Evolutionary conservation across 2,888 invertebrate species (phyloP).

Genomic region (Deilephila porcellus): DNA sequence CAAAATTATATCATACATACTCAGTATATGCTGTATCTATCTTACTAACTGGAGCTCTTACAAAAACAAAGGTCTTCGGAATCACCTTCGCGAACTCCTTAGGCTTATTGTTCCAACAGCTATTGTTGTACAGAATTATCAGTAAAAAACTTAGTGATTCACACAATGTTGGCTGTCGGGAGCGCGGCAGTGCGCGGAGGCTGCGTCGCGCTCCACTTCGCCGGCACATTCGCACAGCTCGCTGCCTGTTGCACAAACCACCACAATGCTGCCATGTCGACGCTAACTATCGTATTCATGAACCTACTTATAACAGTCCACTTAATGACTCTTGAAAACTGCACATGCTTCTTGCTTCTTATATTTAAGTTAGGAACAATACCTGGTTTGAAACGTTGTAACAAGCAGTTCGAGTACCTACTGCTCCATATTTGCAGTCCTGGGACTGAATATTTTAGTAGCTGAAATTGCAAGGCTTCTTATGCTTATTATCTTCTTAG

Average conservation of each 20-base stretch:
- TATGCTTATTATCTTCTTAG: no score
- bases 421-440: not conserved
- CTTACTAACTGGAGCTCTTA: no score
- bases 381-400: not conserved
- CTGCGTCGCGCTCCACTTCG: slow-evolving; percentile 70
- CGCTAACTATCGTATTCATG: slow-evolving; percentile 22
- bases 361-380: not conserved
- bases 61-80: no score
- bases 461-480: no score
- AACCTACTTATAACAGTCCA: slow-evolving; percentile 20
- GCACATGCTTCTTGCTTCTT: not conserved
- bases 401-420: not conserved
- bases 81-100: no score
- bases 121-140: not conserved
- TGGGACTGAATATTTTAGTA: no score
- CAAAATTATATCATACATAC: no score
- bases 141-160: not conserved
- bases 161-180: slow-evolving; percentile 14
- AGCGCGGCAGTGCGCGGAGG: slow-evolving; percentile 46
- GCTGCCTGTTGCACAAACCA: slow-evolving; percentile 20
- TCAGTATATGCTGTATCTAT: no score
- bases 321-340: slow-evolving; percentile 13
- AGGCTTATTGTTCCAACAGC: not conserved
- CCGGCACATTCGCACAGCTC: slow-evolving; percentile 37
- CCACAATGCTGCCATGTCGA: slow-evolving; percentile 12